A percentile compares a stretch with the other conserved stretches of the same genome.
These are phyloP conservation scores for Spheniscus humboldti DNA, from an alignment of 2,797 vertebrate species.

Conservation along the genomic window DNA sequence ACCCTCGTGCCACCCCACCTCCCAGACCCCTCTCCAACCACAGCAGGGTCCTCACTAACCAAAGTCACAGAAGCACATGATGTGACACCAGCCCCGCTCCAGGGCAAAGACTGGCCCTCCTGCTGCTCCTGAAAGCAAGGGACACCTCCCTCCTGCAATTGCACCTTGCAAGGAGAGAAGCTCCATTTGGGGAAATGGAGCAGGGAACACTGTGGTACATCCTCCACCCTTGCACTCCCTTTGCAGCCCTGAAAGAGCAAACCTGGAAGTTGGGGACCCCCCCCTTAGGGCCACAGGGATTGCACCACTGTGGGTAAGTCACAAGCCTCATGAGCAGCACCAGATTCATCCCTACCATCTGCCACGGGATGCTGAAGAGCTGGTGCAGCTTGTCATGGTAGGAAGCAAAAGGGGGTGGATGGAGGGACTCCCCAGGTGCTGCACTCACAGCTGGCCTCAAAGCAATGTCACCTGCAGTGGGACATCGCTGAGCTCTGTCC, in stretches of 20 bases:
- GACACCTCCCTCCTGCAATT: background rate
- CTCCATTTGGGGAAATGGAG: background rate
- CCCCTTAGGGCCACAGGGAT: background rate
- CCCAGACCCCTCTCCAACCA: background rate
- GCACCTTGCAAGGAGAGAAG: background rate
- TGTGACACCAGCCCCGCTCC: background rate
- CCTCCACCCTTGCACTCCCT: accelerated
- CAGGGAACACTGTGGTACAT: background rate
- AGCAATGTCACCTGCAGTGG: background rate
- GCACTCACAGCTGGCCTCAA: background rate
- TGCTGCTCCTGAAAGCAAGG: background rate
- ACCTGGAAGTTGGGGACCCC: background rate
- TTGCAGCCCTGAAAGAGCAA: background rate
- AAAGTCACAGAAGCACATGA: background rate
- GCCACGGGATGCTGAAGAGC: background rate
- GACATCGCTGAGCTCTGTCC: background rate
- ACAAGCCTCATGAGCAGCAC: background rate
- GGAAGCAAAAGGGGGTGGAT: background rate
- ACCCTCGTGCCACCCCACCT: background rate
- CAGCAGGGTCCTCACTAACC: background rate
- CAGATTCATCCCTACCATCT: background rate
- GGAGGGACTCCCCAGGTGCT: background rate
- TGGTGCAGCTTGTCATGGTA: background rate
- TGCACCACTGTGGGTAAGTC: background rate
- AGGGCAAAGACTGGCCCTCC: background rate